These are phyloP conservation scores for Anabacerthia variegaticeps DNA, from an alignment of 2,797 vertebrate species.

Conservation along the genomic window DNA sequence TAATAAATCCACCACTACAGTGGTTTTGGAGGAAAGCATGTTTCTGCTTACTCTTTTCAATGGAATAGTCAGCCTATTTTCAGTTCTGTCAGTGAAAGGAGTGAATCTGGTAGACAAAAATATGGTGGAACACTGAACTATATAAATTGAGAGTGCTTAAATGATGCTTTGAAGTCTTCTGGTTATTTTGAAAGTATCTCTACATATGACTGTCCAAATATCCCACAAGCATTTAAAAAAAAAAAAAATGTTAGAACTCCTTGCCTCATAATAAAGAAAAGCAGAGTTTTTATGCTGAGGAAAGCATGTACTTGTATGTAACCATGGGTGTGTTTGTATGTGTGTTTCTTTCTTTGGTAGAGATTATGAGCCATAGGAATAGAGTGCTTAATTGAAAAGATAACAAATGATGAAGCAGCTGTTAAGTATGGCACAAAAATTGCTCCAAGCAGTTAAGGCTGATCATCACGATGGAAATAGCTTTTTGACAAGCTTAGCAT, in stretches of 20 bases:
- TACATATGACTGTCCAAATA: not conserved
- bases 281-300: not conserved
- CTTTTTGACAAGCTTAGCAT: conserved; percentile 76
- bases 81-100: not conserved
- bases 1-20: not conserved
- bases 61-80: not conserved
- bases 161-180: not conserved
- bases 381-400: conserved; percentile 65
- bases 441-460: conserved; percentile 74
- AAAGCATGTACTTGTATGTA: not conserved
- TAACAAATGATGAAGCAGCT: conserved; percentile 80
- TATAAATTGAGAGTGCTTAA: not conserved
- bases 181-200: not conserved
- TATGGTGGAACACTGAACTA: not conserved
- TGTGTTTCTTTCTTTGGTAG: not conserved
- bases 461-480: conserved; percentile 76
- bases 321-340: not conserved
- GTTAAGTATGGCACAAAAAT: conserved; percentile 65
- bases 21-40: not conserved
- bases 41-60: not conserved
- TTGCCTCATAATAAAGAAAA: not conserved
- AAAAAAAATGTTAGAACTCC: not conserved
- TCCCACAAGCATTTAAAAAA: not conserved
- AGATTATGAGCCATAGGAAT: not conserved
- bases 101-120: not conserved